Conservation (phyloP, 1,140 invertebrate species). For the Drosophila ercepeae region DNA sequence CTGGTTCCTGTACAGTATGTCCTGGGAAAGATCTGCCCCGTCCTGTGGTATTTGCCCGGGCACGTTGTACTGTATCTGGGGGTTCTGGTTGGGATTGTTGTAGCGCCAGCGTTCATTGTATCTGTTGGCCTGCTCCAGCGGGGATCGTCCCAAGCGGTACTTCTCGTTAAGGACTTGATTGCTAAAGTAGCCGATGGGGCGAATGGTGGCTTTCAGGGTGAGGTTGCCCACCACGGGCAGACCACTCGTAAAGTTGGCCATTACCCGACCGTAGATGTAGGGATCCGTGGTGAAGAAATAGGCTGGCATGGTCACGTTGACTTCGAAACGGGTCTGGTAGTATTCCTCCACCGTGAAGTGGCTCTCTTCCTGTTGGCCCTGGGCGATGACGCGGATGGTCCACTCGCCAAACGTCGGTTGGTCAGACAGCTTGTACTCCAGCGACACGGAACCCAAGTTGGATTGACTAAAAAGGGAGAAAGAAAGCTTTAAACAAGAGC, state of each 20-base stretch:
- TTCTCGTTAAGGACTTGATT: constrained; percentile 83
- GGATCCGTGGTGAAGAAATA: constrained; percentile 95
- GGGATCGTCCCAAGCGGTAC: constrained; percentile 77
- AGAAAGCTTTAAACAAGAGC: not conserved
- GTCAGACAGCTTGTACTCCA: constrained; percentile 95
- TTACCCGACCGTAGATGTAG: constrained; percentile 92
- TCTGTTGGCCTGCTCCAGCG: constrained; percentile 60
- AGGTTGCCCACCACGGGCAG: constrained; percentile 93
- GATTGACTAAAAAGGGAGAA: constrained; percentile 85
- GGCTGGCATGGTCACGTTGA: constrained; percentile 97
- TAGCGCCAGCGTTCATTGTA: constrained; percentile 68
- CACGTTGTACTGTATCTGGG: constrained; percentile 51
- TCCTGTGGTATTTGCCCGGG: constrained; percentile 56
- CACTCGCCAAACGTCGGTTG: constrained; percentile 96
- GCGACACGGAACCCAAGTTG: constrained; percentile 95
- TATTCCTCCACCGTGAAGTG: constrained; percentile 96
- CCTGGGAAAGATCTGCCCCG: constrained; percentile 60
- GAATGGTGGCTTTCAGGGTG: constrained; percentile 91
- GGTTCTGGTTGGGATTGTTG: constrained; percentile 65
- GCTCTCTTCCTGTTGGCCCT: constrained; percentile 94
- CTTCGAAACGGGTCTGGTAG: constrained; percentile 95
- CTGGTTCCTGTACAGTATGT: constrained; percentile 84
- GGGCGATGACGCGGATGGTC: constrained; percentile 94
- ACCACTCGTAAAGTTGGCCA: constrained; percentile 97
- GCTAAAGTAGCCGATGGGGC: constrained; percentile 87